These are phyloP conservation scores for Cygnus olor DNA, from an alignment of 2,797 vertebrate species.

Conservation along the genomic window DNA sequence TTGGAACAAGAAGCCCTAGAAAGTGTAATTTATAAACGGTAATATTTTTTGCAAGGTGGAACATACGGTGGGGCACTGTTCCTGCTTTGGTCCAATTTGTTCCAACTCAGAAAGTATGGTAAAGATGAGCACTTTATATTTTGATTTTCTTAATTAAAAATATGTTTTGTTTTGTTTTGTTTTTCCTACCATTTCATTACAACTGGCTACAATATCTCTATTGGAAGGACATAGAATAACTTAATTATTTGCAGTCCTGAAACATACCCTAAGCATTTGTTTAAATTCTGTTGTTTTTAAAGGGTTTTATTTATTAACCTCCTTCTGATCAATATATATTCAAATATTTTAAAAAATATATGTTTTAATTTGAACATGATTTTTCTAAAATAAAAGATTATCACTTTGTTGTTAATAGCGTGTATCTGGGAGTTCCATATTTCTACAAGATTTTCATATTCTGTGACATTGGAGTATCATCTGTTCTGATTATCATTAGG, in stretches of 20 bases:
- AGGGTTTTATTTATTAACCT: neutral
- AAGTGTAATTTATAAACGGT: neutral
- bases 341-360: neutral
- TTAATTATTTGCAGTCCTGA: neutral
- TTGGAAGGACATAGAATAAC: neutral
- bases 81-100: neutral
- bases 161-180: neutral
- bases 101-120: neutral
- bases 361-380: neutral
- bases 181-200: neutral
- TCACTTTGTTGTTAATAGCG: neutral
- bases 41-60: neutral
- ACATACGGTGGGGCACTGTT: neutral
- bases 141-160: neutral
- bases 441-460: neutral
- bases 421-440: neutral
- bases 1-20: neutral
- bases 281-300: neutral
- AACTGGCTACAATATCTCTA: neutral
- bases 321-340: neutral
- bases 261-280: neutral
- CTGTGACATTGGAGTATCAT: rapidly evolving
- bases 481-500: neutral
- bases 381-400: neutral
- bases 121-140: neutral